Conservation (phyloP, 1,140 invertebrate species). For the Conus betulinus region DNA sequence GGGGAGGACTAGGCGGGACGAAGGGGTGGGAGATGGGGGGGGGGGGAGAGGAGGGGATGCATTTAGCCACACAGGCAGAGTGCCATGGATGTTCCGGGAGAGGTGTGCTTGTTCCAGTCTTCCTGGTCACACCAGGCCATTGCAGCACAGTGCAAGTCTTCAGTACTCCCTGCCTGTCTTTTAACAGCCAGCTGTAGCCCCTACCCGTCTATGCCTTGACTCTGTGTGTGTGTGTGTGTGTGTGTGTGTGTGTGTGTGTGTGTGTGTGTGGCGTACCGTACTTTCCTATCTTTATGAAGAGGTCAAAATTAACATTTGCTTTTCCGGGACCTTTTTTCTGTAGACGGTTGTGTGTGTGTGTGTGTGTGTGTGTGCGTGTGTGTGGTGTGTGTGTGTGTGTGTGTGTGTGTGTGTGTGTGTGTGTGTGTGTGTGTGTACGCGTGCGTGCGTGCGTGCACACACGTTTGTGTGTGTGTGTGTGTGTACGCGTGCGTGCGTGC, state of each 20-base stretch:
- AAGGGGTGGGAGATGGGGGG: no score
- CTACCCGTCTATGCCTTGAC: not conserved
- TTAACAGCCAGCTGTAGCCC: no score
- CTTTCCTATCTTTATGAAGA: not conserved
- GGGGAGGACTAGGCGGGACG: no score
- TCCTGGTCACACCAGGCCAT: no score
- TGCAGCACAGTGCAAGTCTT: no score
- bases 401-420: not conserved
- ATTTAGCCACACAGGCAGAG: no score
- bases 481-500: not conserved
- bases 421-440: no score
- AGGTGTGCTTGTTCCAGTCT: no score
- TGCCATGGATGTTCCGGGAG: no score
- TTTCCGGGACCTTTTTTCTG: not conserved
- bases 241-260: constrained; percentile 16
- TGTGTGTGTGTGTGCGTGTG: constrained; percentile 9
- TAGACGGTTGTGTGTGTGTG: not conserved
- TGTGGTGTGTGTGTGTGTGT: constrained; percentile 8
- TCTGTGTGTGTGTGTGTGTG: constrained; percentile 24
- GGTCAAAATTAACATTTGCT: no score
- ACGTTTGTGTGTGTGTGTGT: not conserved
- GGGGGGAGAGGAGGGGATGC: no score
- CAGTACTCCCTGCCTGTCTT: no score
- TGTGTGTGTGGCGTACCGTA: not conserved
- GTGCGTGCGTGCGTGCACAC: not conserved